Conservation (phyloP, 2,113 vertebrate genomes). For the Cygnus buccinator region DNA sequence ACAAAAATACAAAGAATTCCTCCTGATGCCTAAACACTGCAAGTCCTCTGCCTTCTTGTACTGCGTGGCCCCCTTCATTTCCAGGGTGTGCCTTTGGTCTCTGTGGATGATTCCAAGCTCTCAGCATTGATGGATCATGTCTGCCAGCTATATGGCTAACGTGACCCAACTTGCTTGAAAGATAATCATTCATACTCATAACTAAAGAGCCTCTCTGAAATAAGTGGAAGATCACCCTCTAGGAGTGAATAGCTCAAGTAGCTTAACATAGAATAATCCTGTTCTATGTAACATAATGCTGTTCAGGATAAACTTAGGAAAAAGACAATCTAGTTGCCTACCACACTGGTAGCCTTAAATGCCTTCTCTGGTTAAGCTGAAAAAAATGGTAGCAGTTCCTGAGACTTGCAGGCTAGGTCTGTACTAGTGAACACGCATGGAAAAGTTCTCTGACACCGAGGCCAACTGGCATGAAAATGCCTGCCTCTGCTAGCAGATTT, state of each 20-base stretch:
- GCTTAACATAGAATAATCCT: neutral
- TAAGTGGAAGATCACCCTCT: neutral
- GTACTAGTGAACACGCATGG: accelerated
- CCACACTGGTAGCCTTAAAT: neutral
- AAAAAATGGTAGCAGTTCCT: neutral
- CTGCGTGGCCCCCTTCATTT: neutral
- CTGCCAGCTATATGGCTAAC: neutral
- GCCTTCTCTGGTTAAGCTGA: neutral
- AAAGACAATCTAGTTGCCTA: neutral
- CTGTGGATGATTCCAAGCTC: too few relatives aligned
- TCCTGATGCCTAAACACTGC: neutral
- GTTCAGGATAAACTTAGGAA: neutral
- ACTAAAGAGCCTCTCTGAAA: neutral
- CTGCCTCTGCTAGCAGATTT: neutral
- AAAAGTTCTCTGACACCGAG: neutral
- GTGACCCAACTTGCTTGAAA: neutral
- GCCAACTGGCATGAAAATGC: neutral
- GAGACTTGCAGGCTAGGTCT: neutral
- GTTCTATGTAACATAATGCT: too few relatives aligned
- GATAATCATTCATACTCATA: too few relatives aligned
- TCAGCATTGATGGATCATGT: accelerated
- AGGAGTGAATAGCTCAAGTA: neutral
- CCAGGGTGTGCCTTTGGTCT: neutral
- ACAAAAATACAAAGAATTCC: neutral
- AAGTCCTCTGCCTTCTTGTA: neutral